Conservation (phyloP, 1,140 invertebrate genomes). For the Pogonomyrmex californicus region DNA sequence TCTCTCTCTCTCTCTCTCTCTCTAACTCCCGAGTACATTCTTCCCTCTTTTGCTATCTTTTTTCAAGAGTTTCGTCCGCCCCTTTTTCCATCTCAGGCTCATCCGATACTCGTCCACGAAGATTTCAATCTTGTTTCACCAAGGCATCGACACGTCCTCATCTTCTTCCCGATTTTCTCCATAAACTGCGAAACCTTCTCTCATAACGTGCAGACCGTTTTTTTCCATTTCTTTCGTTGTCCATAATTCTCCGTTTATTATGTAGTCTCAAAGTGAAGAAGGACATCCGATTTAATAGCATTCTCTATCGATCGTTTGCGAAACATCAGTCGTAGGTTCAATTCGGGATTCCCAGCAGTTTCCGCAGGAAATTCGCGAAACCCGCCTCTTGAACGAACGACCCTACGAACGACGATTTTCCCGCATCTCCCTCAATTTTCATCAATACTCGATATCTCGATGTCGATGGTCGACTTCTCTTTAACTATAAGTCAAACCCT, state of each 20-base stretch:
- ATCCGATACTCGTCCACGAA: constrained; percentile 79
- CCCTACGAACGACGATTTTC: constrained; percentile 45
- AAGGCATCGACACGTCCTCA: constrained; percentile 76
- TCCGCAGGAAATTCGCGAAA: constrained; percentile 76
- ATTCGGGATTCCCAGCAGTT: constrained; percentile 66
- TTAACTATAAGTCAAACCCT: not conserved
- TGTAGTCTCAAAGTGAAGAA: constrained; percentile 50
- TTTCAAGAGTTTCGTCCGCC: constrained; percentile 56
- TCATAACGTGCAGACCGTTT: constrained; percentile 11
- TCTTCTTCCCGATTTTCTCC: constrained; percentile 68
- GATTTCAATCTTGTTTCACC: constrained; percentile 83
- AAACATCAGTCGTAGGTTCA: constrained; percentile 55
- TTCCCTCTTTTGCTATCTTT: constrained; percentile 9
- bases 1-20: constrained; percentile 25
- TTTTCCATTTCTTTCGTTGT: constrained; percentile 30
- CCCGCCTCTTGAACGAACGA: constrained; percentile 41
- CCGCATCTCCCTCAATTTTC: not conserved
- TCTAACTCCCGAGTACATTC: not conserved
- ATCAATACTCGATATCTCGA: constrained; percentile 40
- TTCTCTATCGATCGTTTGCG: constrained; percentile 57
- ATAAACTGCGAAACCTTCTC: constrained; percentile 54
- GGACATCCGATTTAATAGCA: constrained; percentile 52
- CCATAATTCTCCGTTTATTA: constrained; percentile 59
- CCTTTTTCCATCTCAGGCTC: constrained; percentile 76
- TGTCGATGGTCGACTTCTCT: not conserved